These are phyloP conservation scores for Clusia tigrina DNA, from an alignment of 2,888 invertebrate species.

Conservation along the genomic window DNA sequence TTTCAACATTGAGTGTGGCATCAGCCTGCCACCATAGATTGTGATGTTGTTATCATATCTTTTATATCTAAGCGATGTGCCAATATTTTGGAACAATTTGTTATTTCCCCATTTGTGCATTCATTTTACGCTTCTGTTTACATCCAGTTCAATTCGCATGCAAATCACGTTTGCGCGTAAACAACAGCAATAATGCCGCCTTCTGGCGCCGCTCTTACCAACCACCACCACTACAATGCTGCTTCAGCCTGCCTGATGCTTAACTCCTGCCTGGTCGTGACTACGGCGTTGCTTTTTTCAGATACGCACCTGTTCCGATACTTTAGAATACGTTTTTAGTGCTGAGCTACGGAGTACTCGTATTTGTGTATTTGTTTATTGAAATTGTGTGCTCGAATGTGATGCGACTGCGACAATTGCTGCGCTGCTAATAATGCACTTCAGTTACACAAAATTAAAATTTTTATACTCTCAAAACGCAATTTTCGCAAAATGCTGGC, in stretches of 20 bases:
- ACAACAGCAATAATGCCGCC: slow-evolving; percentile 32
- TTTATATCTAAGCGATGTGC: slow-evolving; percentile 33
- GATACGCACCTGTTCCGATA: too few species aligned
- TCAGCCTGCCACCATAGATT: neutral
- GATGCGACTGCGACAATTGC: too few species aligned
- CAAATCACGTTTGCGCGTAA: slow-evolving; percentile 52
- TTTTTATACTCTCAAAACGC: neutral
- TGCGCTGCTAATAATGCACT: slow-evolving; percentile 3
- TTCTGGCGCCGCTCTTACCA: neutral
- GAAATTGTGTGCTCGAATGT: neutral
- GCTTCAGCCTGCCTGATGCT: neutral
- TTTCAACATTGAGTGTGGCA: neutral
- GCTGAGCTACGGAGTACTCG: too few species aligned
- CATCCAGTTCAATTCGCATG: slow-evolving; percentile 35
- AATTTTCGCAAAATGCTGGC: slow-evolving; percentile 8
- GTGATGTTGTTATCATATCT: neutral
- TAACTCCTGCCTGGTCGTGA: too few species aligned
- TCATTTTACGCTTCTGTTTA: neutral
- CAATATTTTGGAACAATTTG: slow-evolving; percentile 55
- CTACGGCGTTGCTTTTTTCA: too few species aligned
- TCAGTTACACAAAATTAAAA: slow-evolving; percentile 1
- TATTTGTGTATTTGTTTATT: neutral
- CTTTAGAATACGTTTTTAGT: too few species aligned
- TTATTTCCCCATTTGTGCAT: slow-evolving; percentile 53
- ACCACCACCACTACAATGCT: neutral